A percentile compares a stretch with the other conserved stretches of the same genome.
Conservation (phyloP, 2,888 invertebrate species). For the Caenorhabditis sp. region DNA sequence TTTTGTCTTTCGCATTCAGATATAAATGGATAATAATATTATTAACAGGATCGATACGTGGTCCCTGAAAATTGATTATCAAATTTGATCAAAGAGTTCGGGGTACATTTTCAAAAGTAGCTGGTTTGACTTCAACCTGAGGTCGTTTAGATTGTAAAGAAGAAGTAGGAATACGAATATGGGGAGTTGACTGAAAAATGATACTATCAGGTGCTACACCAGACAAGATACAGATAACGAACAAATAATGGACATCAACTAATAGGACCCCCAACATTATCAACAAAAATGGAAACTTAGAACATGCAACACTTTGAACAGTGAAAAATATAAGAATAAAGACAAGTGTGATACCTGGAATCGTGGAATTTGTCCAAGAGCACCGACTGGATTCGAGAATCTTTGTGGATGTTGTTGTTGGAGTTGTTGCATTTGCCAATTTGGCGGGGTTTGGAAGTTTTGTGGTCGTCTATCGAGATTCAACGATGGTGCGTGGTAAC, state of each 20-base stretch:
- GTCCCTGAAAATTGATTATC: constrained; percentile 8
- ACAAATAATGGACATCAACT: neutral
- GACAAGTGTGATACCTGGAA: constrained; percentile 5
- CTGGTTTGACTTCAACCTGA: constrained; percentile 30
- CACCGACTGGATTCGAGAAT: constrained; percentile 17
- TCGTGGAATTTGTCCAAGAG: constrained; percentile 22
- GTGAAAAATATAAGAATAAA: neutral
- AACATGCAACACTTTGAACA: neutral
- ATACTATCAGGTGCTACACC: neutral
- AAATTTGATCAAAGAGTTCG: neutral
- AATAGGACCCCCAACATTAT: neutral
- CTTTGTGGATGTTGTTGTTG: constrained; percentile 40
- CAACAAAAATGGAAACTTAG: neutral
- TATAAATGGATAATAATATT: constrained; percentile 52
- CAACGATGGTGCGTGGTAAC: constrained; percentile 16
- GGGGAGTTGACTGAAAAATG: constrained; percentile 18
- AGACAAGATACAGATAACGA: neutral
- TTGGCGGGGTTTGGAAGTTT: neutral
- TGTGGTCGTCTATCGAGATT: constrained; percentile 11
- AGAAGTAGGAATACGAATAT: constrained; percentile 27
- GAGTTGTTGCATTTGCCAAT: constrained; percentile 44
- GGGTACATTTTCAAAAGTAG: constrained; percentile 22
- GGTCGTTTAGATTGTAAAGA: constrained; percentile 11
- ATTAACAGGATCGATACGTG: constrained; percentile 37
- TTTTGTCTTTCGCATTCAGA: constrained; percentile 42